phyloP scores from a whole-genome alignment of 1,140 invertebrate genomes.

The Penaeus japonicus region DNA sequence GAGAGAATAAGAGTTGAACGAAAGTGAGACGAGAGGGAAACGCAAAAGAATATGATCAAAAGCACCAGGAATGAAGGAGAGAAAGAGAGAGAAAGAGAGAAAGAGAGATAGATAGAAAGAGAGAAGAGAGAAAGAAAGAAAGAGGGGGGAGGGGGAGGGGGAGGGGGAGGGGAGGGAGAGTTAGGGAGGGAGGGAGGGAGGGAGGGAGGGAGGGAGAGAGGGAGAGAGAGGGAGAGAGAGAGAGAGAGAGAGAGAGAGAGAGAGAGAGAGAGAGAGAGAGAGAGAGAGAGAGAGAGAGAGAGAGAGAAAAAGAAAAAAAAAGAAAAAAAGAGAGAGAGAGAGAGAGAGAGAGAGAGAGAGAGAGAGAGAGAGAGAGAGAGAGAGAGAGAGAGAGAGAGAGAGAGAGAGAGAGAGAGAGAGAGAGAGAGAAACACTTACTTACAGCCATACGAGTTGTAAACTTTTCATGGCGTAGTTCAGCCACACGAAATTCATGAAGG shows the following conservation, averaged over 20 bases:
- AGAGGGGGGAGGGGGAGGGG: not conserved
- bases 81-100: not conserved
- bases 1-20: too few species aligned
- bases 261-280: not conserved
- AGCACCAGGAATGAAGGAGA: not conserved
- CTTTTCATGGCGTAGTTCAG: too few species aligned
- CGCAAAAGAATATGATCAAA: not conserved
- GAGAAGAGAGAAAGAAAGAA: not conserved
- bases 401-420: not conserved
- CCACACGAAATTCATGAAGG: too few species aligned
- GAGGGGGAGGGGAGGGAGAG: not conserved
- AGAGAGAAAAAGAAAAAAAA: not conserved
- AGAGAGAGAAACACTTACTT: too few species aligned
- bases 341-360: not conserved
- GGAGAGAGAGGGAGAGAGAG: not conserved
- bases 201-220: too few species aligned
- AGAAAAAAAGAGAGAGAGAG: not conserved
- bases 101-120: not conserved
- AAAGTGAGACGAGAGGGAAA: too few species aligned
- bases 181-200: not conserved
- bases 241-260: conserved; percentile 6
- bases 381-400: conserved; percentile 26
- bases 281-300: not conserved
- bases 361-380: conserved; percentile 21
- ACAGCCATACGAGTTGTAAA: too few species aligned